These are phyloP conservation scores for Cartodere bifasciata DNA, from an alignment of 2,888 invertebrate species.

Conservation along the genomic window DNA sequence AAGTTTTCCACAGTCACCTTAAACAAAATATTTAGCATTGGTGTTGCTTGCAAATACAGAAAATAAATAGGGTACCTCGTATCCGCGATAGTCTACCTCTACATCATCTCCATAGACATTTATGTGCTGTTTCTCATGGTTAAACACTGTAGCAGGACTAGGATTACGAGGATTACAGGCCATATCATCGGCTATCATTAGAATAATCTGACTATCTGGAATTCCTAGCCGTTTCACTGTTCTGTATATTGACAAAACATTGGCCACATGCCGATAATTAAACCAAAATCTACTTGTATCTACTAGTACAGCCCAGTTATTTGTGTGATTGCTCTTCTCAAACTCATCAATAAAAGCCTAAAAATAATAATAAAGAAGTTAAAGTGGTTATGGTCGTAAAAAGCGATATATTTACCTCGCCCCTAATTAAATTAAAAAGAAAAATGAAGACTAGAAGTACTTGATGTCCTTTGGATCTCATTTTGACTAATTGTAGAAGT, in stretches of 20 bases:
- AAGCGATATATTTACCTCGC: too few species aligned
- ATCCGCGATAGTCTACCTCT: slow-evolving; percentile 95
- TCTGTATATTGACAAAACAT: slow-evolving; percentile 94
- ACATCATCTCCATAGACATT: slow-evolving; percentile 99
- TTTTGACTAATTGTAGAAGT: too few species aligned
- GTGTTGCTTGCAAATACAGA: too few species aligned
- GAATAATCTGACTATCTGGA: slow-evolving; percentile 94
- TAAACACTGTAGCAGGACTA: slow-evolving; percentile 92
- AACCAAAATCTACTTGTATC: slow-evolving; percentile 99
- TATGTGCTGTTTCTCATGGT: slow-evolving; percentile 94
- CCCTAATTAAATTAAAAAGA: too few species aligned
- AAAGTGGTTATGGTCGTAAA: too few species aligned
- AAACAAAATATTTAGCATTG: too few species aligned
- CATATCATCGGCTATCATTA: slow-evolving; percentile 99
- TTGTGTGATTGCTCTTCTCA: slow-evolving; percentile 69
- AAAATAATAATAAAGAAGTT: too few species aligned
- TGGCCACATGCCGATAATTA: slow-evolving; percentile 98
- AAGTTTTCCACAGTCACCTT: slow-evolving; percentile 97
- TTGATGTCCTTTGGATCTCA: too few species aligned
- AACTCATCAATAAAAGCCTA: slow-evolving; percentile 35
- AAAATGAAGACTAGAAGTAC: too few species aligned
- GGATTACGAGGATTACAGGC: slow-evolving; percentile 98
- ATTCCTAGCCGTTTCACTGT: slow-evolving; percentile 98
- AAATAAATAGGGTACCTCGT: too few species aligned
- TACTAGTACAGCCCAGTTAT: slow-evolving; percentile 99